Evolutionary conservation across 2,888 invertebrate species (phyloP), one percentile per base, ranked within the genome.

Genomic region (Hoplodrina ambigua): DNA sequence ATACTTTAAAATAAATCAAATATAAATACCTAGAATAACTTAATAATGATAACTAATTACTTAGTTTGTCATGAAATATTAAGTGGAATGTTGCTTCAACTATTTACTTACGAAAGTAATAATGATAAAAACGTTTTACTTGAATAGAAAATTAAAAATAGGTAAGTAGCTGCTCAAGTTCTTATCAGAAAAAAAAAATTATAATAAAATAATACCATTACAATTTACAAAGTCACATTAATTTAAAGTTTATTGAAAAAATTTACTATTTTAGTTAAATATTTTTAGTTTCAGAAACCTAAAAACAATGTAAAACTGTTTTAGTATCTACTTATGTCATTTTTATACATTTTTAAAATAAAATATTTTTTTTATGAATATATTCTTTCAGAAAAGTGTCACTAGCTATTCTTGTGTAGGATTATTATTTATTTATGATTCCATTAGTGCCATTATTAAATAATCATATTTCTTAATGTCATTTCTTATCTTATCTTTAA

Each of bases 391-490:
- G 1, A 11, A 33, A 13, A 46, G 13, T 11, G 17, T 58, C n/a
- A 49, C 4, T 59, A 11, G 41, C 33, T 4, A 13, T 41, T 25
- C 13, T 17, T 17, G 8, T 20, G 15, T 46, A 17, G 5, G 46
- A 58, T 19, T 33, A 19, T 72, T 58, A n/a, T 41, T 44, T 54
- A 49, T 72, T 49, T 58, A 33, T 15, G 5, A 25, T 52, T 72
- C 10, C 37, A 11, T 56, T 52, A 60, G 19, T 1, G 0, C 33
- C 25, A 44, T 46, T 59, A 55, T 46, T 55, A 59, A 37, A 64
- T 55, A 19, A 64, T 44, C 50, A 58, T 49, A 25, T 10, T 44
- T 55, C 17, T 72, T 59, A 13, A 52, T 44, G 50, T 64, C 17
- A 59, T 49, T 50, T 0, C 4, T 41, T 25, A 46, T 44, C 41